Evolutionary conservation across 2,888 invertebrate species (phyloP).

Genomic region (Eulithis testata): DNA sequence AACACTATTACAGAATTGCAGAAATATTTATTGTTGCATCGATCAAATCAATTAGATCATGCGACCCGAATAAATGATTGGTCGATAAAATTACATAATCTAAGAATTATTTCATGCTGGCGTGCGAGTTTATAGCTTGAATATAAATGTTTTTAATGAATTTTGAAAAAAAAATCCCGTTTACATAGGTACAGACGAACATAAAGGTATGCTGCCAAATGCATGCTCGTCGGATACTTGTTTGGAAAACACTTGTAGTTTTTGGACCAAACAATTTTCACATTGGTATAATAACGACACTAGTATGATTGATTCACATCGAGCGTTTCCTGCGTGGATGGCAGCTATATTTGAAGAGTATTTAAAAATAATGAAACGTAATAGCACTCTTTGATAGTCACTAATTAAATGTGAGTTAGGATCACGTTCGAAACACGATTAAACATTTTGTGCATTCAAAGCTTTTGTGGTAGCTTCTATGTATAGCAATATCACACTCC

Average conservation of each 20-base stretch:
- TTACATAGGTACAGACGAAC: constrained; percentile 61
- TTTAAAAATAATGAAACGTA: constrained; percentile 10
- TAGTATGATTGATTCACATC: constrained; percentile 25
- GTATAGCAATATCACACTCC: not conserved
- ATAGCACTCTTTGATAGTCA: constrained; percentile 14
- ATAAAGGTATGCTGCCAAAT: constrained; percentile 64
- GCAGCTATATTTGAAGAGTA: constrained; percentile 32
- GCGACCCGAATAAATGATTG: not conserved
- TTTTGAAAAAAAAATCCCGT: constrained; percentile 37
- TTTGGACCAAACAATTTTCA: constrained; percentile 46
- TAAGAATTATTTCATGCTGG: not conserved
- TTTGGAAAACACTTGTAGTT: constrained; percentile 49
- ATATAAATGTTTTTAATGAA: not conserved
- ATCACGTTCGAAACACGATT: constrained; percentile 9
- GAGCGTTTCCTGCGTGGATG: constrained; percentile 17
- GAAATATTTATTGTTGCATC: too few relatives aligned
- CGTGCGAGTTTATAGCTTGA: not conserved
- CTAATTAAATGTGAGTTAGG: constrained; percentile 7
- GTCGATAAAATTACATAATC: too few relatives aligned
- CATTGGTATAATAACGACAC: constrained; percentile 5
- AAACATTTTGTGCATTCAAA: not conserved
- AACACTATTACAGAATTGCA: too few relatives aligned
- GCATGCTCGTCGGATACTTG: constrained; percentile 58
- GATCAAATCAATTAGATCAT: too few relatives aligned
- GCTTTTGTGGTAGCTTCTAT: constrained; percentile 20